These are phyloP conservation scores for Flabesymbios commensalis DNA, from an alignment of 2,888 invertebrate genomes.

Conservation along the genomic window DNA sequence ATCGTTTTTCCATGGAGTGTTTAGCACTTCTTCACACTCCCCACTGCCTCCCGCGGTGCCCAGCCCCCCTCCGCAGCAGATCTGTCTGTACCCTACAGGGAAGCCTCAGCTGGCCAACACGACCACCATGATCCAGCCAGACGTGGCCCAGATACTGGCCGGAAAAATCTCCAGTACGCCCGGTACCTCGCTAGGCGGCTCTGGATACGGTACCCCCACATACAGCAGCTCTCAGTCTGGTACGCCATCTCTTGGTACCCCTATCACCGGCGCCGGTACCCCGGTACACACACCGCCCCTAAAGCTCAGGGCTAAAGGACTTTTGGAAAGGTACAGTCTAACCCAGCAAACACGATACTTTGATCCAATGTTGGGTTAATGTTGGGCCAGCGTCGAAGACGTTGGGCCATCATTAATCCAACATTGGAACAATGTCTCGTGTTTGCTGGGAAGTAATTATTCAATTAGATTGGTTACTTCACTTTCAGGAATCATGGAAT, in stretches of 20 bases:
- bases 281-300: slow-evolving; percentile 47
- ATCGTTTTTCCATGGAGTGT: too few species aligned
- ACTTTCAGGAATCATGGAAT: too few species aligned
- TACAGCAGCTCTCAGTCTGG: slow-evolving; percentile 9
- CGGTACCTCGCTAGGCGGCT: not conserved
- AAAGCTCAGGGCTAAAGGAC: slow-evolving; percentile 47
- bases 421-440: too few species aligned
- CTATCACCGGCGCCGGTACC: slow-evolving; percentile 37
- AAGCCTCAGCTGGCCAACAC: slow-evolving; percentile 46
- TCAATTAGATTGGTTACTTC: not conserved
- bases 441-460: too few species aligned
- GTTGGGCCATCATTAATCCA: too few species aligned
- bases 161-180: not conserved
- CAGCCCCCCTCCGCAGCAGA: slow-evolving; percentile 36
- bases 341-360: too few species aligned
- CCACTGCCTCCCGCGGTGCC: too few species aligned
- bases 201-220: not conserved
- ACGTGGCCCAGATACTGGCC: not conserved
- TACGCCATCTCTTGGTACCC: slow-evolving; percentile 13
- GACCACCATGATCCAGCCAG: slow-evolving; percentile 17
- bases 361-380: too few species aligned
- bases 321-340: slow-evolving; percentile 60
- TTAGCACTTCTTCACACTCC: too few species aligned
- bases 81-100: slow-evolving; percentile 45
- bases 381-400: too few species aligned